phyloP scores from a whole-genome alignment of 2,888 invertebrate species.

The Allophyes oxyacanthae region DNA sequence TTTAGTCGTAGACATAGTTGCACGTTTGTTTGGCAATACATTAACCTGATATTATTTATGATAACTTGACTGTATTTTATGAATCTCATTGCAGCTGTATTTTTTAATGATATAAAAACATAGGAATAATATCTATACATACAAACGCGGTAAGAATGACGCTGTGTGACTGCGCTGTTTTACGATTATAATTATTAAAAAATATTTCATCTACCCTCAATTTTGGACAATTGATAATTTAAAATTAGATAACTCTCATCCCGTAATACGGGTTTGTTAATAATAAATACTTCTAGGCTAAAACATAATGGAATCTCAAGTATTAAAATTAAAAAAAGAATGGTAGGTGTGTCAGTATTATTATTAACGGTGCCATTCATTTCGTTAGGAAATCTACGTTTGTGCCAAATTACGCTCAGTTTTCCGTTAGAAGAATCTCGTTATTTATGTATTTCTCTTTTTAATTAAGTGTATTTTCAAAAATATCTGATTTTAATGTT shows the following conservation, averaged over 20 bases:
- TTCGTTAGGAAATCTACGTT: constrained; percentile 54
- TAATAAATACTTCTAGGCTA: constrained; percentile 24
- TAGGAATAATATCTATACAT: constrained; percentile 54
- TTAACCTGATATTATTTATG: constrained; percentile 61
- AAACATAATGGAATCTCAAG: constrained; percentile 20
- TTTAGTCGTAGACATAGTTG: constrained; percentile 76
- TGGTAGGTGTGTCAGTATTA: constrained; percentile 62
- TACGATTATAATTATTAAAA: constrained; percentile 24
- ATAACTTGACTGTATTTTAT: constrained; percentile 66
- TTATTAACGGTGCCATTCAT: constrained; percentile 64
- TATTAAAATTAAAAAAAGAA: constrained; percentile 34
- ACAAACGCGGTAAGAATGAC: constrained; percentile 53
- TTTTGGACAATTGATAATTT: constrained; percentile 23
- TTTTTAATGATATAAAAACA: constrained; percentile 56
- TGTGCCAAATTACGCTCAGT: constrained; percentile 67
- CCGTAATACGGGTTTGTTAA: constrained; percentile 24
- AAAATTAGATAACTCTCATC: constrained; percentile 24
- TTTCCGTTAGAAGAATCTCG: constrained; percentile 32
- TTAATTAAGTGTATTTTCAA: constrained; percentile 23
- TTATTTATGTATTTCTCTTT: constrained; percentile 5
- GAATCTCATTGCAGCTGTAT: constrained; percentile 77
- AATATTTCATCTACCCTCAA: constrained; percentile 24
- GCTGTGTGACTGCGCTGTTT: constrained; percentile 60
- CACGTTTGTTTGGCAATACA: constrained; percentile 82
- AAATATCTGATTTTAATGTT: constrained; percentile 21